phyloP scores from a whole-genome alignment of 2,113 vertebrate genomes.

The Lycocorax pyrrhopterus region DNA sequence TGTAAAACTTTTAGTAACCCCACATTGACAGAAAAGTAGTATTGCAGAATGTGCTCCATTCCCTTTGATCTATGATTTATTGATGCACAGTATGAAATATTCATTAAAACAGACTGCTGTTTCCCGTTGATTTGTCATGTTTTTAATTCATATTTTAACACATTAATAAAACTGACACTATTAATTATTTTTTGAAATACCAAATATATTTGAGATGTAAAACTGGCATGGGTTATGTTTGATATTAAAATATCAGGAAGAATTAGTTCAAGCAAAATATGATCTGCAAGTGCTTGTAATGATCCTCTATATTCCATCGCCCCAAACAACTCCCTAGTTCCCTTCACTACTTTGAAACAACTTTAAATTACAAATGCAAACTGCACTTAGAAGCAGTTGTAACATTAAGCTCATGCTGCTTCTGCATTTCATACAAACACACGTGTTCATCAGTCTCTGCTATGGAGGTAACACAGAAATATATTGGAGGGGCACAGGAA shows the following conservation, averaged over 20 bases:
- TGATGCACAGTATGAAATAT: slow-evolving; percentile 71
- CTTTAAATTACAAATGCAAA: slow-evolving; percentile 45
- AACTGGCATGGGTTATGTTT: slow-evolving; percentile 12
- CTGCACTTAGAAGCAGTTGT: background rate
- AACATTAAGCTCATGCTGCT: slow-evolving; percentile 29
- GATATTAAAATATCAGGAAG: slow-evolving; percentile 17
- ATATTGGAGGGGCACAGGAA: background rate
- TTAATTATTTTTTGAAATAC: slow-evolving; percentile 73
- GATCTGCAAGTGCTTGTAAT: background rate
- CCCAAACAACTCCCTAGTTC: slow-evolving; percentile 40
- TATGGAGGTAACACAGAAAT: background rate
- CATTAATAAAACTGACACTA: slow-evolving; percentile 76
- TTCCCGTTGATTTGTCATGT: slow-evolving; percentile 74
- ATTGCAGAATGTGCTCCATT: background rate
- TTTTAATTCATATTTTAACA: slow-evolving; percentile 79
- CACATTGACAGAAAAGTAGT: slow-evolving; percentile 33
- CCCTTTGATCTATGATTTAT: slow-evolving; percentile 74
- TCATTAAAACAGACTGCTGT: slow-evolving; percentile 76
- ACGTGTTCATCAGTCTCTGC: background rate
- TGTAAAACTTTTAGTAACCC: slow-evolving; percentile 61
- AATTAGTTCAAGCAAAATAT: slow-evolving; percentile 34
- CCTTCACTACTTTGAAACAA: slow-evolving; percentile 26
- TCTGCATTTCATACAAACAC: background rate
- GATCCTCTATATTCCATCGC: background rate
- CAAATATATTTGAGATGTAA: slow-evolving; percentile 62